Conservation (phyloP, 2,888 invertebrate species). For the Pseudanteris insignis region DNA sequence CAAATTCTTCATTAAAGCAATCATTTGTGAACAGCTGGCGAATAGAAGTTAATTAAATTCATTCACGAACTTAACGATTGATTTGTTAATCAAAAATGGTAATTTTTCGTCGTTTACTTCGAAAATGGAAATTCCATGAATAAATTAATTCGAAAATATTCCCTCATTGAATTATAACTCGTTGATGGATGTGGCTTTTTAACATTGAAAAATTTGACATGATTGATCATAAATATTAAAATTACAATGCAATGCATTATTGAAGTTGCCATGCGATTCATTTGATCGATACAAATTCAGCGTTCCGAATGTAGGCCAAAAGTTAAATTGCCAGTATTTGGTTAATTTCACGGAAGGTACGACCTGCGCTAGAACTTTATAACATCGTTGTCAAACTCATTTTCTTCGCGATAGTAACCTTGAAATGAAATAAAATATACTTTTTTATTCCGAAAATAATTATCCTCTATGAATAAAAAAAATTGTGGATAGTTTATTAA, state of each 20-base stretch:
- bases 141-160: background rate
- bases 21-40: too few relatives aligned
- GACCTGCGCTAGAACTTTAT: background rate
- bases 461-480: background rate
- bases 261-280: background rate
- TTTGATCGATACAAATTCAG: constrained; percentile 2
- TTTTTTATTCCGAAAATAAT: constrained; percentile 1
- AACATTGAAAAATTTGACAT: background rate
- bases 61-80: too few relatives aligned
- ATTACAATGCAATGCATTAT: background rate
- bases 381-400: constrained; percentile 13
- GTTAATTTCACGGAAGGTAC: constrained; percentile 3
- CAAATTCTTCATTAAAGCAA: too few relatives aligned
- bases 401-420: constrained; percentile 9
- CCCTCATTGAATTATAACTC: background rate
- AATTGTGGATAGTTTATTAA: too few relatives aligned
- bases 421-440: constrained; percentile 8
- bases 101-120: too few relatives aligned
- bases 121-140: too few relatives aligned
- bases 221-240: constrained; percentile 2
- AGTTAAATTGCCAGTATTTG: constrained; percentile 11
- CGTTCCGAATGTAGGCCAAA: background rate
- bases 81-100: too few relatives aligned
- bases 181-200: too few relatives aligned
- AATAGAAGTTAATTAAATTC: too few relatives aligned